A percentile compares a stretch with the other conserved stretches of the same genome.
Evolutionary conservation across 2,888 invertebrate species (phyloP).

Genomic region (Phyllotreta cruciferae): DNA sequence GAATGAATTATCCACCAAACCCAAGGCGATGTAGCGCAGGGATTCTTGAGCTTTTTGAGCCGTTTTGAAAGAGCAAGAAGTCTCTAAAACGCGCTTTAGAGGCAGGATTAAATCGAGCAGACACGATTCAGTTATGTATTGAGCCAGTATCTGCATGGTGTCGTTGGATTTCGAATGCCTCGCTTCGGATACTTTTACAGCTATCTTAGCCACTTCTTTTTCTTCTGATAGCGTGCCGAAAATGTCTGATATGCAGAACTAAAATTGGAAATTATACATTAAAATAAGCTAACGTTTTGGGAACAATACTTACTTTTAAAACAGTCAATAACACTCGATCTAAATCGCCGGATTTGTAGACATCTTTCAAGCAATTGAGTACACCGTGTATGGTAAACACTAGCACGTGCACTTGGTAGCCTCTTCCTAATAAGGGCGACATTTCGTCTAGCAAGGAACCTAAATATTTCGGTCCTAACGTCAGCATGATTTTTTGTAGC

Average conservation of each 20-base stretch:
- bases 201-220: conserved; percentile 87
- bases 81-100: conserved; percentile 79
- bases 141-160: conserved; percentile 81
- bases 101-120: conserved; percentile 81
- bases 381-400: conserved; percentile 88
- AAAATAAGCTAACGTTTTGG: too few relatives aligned
- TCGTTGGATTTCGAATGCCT: conserved; percentile 86
- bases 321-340: conserved; percentile 79
- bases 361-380: conserved; percentile 72
- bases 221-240: conserved; percentile 90
- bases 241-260: conserved; percentile 85
- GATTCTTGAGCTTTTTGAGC: conserved; percentile 82
- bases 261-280: conserved; percentile 51
- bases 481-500: conserved; percentile 87
- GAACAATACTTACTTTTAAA: conserved; percentile 69
- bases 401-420: conserved; percentile 94
- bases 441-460: conserved; percentile 81
- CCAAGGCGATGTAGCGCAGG: conserved; percentile 78
- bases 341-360: conserved; percentile 80
- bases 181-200: conserved; percentile 81
- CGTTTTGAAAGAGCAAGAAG: conserved; percentile 80
- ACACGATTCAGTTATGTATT: conserved; percentile 78
- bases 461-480: conserved; percentile 84
- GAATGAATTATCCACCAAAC: conserved; percentile 82
- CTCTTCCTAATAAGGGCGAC: conserved; percentile 79